Conservation (phyloP, 2,797 vertebrate genomes). For the Neosilurus mollespiculum region DNA sequence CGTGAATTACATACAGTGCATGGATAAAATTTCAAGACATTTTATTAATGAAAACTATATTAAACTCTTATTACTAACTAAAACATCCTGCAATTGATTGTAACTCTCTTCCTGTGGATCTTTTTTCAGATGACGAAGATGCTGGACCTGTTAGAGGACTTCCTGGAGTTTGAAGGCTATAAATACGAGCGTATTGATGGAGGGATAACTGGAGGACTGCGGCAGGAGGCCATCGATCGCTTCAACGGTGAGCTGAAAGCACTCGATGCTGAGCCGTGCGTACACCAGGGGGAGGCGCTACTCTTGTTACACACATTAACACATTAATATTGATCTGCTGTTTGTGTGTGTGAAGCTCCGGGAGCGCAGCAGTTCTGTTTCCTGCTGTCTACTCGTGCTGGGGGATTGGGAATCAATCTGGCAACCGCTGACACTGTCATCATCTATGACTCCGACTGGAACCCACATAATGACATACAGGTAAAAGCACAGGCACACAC, state of each 20-base stretch:
- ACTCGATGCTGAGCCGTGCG: background rate
- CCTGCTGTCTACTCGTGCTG: slow-evolving; percentile 91
- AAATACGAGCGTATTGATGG: slow-evolving; percentile 97
- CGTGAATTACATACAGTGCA: background rate
- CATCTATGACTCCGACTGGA: slow-evolving; percentile 98
- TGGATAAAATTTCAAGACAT: background rate
- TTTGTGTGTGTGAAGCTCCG: slow-evolving; percentile 76
- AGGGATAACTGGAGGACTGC: slow-evolving; percentile 89
- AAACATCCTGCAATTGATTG: background rate
- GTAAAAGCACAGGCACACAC: slow-evolving; percentile 64
- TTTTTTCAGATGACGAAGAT: slow-evolving; percentile 94
- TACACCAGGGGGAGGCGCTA: slow-evolving; percentile 33
- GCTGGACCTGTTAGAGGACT: slow-evolving; percentile 96
- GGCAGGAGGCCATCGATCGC: slow-evolving; percentile 96
- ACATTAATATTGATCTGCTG: slow-evolving; percentile 26
- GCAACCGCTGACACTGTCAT: slow-evolving; percentile 94
- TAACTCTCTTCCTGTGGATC: slow-evolving; percentile 4
- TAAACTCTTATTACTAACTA: background rate
- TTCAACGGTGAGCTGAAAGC: slow-evolving; percentile 84
- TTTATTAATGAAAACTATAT: background rate
- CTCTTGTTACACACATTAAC: slow-evolving; percentile 14
- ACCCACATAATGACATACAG: slow-evolving; percentile 97
- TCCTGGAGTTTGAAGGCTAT: slow-evolving; percentile 94
- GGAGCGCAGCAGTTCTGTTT: slow-evolving; percentile 98
- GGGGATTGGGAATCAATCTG: slow-evolving; percentile 94